phyloP scores from a whole-genome alignment of 2,888 invertebrate species.

The Cephus rjabovi region DNA sequence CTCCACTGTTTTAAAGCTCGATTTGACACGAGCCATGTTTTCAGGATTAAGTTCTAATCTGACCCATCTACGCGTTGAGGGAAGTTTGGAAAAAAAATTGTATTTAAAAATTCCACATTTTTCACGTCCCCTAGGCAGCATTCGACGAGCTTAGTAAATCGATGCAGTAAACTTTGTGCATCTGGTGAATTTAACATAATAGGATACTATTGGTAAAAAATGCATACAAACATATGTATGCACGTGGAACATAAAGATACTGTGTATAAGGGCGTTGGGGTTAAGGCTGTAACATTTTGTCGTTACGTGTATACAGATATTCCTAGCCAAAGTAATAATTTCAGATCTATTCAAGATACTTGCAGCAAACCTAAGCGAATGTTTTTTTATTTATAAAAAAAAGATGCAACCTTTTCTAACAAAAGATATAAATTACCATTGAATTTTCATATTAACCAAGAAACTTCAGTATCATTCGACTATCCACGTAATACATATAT shows the following conservation, averaged over 20 bases:
- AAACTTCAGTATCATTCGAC: background rate
- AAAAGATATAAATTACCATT: background rate
- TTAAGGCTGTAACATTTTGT: background rate
- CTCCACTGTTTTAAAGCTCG: slow-evolving; percentile 12
- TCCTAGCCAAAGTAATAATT: background rate
- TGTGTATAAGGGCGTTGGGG: background rate
- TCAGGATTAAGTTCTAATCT: slow-evolving; percentile 14
- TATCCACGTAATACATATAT: background rate
- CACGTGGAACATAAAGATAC: background rate
- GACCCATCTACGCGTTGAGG: background rate
- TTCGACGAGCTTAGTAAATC: background rate
- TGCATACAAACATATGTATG: background rate
- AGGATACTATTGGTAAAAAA: background rate
- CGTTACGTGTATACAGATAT: background rate
- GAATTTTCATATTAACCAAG: background rate
- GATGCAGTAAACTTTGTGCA: background rate
- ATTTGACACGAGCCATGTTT: slow-evolving; percentile 17
- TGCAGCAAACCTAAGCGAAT: background rate
- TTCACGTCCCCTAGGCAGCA: background rate
- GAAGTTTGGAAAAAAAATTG: background rate
- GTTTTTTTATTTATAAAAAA: background rate
- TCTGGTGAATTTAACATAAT: background rate
- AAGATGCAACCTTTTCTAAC: background rate
- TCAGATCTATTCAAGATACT: background rate
- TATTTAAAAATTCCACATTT: background rate